Evolutionary conservation across 2,113 vertebrate species (phyloP), one percentile per base, ranked within the genome.

Genomic region (Tor tambroides): DNA sequence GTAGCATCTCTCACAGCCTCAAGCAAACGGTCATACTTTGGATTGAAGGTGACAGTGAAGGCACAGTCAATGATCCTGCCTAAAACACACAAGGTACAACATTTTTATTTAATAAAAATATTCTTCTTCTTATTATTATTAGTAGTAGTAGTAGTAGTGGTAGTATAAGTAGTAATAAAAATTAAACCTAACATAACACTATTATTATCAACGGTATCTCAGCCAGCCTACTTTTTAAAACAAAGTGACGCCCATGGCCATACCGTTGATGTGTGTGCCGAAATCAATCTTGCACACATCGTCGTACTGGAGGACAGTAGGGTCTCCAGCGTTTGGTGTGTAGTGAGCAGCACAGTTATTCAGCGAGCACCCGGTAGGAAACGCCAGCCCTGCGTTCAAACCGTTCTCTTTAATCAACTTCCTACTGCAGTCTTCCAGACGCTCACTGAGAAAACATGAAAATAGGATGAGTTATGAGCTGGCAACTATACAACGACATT

Each of bases 281-380:
- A 99, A 99, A 93, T 99, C 98, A 87, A 99, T 97, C 95, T 99
- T 99, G 94, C 98, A 99, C 88, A 99, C 96, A 84, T 99, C 98
- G 56, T 99, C 95, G 4, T 98, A 98, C 46, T 96, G 96, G 85
- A 99, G 95, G 79, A 99, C 96, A 5, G 98, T 99, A 6, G 96
- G 95, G 92, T 99, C 98, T 23, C 98, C 98, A 30, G 98, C 97
- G 38, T 99, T 99, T n/a, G 98, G 98, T 85, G 98, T 99, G 94
- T 99, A 99, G 94, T 99, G 98, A 84, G 98, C 98, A 38, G 98
- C 98, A 90, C 98, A 99, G 65, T 99, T 98, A 94, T 99, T 99
- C 89, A 99, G 95, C 88, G 97, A 99, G 92, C 98, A 99, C 14
- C 98, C 98, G 0, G 98, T 99, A 84, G 98, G 98, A 93, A 99